These are phyloP conservation scores for Tortrix viridana DNA, from an alignment of 2,888 invertebrate genomes.

Conservation along the genomic window DNA sequence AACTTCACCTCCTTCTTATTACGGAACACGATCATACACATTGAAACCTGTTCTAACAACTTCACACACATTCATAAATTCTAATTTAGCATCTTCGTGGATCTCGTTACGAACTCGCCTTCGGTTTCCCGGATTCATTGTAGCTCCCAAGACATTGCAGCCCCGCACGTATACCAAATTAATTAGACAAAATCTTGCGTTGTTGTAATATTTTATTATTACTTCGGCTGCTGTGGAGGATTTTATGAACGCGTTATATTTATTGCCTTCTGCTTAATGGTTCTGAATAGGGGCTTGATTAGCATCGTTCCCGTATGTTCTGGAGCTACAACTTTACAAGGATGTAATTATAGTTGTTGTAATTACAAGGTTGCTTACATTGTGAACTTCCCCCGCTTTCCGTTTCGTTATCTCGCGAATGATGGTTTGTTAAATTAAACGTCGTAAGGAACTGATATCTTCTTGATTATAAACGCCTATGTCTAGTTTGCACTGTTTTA, in stretches of 20 bases:
- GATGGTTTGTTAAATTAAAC: slow-evolving; percentile 81
- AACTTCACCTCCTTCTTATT: slow-evolving; percentile 63
- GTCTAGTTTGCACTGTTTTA: slow-evolving; percentile 59
- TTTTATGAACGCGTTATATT: slow-evolving; percentile 80
- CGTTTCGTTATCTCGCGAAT: slow-evolving; percentile 68
- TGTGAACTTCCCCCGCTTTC: slow-evolving; percentile 67
- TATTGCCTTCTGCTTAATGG: slow-evolving; percentile 76
- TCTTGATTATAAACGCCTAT: slow-evolving; percentile 70
- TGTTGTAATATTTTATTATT: slow-evolving; percentile 83
- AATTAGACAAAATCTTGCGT: slow-evolving; percentile 81
- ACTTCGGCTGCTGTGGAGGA: slow-evolving; percentile 74
- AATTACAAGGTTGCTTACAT: slow-evolving; percentile 77
- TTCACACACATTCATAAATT: slow-evolving; percentile 84
- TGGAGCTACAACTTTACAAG: slow-evolving; percentile 56
- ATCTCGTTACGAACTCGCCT: slow-evolving; percentile 77
- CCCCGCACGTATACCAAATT: slow-evolving; percentile 81
- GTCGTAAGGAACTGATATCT: slow-evolving; percentile 65
- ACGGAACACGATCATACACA: slow-evolving; percentile 63
- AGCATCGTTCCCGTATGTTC: slow-evolving; percentile 67
- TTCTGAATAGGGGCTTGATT: slow-evolving; percentile 80
- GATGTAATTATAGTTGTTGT: slow-evolving; percentile 79
- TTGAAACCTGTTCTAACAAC: slow-evolving; percentile 78
- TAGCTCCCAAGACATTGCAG: slow-evolving; percentile 80
- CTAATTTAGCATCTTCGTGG: slow-evolving; percentile 79
- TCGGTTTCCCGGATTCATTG: slow-evolving; percentile 78